Percentiles rank a stretch among this genome's conserved stretches.
These are phyloP conservation scores for Pandion haliaetus DNA, from an alignment of 2,113 vertebrate genomes.

Conservation along the genomic window DNA sequence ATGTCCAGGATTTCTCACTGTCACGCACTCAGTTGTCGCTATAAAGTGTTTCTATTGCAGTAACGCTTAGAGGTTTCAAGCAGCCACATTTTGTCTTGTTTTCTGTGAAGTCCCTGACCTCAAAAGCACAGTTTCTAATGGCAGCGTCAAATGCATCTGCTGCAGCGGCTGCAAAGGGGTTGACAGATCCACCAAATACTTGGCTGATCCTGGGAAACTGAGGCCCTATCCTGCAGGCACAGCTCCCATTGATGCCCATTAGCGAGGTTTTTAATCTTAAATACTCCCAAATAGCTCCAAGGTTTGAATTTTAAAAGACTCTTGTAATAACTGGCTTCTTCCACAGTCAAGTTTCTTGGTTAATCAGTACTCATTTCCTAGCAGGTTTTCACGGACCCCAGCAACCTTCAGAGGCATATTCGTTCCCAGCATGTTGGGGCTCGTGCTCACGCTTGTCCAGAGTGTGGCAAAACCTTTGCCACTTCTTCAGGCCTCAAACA, in stretches of 20 bases:
- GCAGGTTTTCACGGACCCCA: conserved; percentile 99
- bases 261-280: background rate
- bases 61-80: background rate
- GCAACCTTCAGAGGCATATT: conserved; percentile 99
- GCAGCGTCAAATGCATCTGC: background rate
- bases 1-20: background rate
- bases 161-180: background rate
- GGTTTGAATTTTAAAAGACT: conserved; percentile 2
- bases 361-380: conserved; percentile 91
- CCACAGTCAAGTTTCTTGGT: conserved; percentile 73
- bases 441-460: conserved; percentile 95
- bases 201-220: background rate
- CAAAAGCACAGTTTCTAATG: background rate
- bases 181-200: background rate
- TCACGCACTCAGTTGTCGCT: background rate
- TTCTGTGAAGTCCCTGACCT: background rate
- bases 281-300: background rate
- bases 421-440: conserved; percentile 98
- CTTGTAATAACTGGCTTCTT: conserved; percentile 42
- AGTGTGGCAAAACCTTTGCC: conserved; percentile 99
- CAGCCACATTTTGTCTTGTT: background rate
- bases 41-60: background rate
- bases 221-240: background rate
- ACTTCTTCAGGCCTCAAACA: conserved; percentile 99
- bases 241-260: background rate